Evolutionary conservation across 2,888 invertebrate genomes (phyloP), one percentile per base, ranked within the genome.

Genomic region (Andrena camellia): DNA sequence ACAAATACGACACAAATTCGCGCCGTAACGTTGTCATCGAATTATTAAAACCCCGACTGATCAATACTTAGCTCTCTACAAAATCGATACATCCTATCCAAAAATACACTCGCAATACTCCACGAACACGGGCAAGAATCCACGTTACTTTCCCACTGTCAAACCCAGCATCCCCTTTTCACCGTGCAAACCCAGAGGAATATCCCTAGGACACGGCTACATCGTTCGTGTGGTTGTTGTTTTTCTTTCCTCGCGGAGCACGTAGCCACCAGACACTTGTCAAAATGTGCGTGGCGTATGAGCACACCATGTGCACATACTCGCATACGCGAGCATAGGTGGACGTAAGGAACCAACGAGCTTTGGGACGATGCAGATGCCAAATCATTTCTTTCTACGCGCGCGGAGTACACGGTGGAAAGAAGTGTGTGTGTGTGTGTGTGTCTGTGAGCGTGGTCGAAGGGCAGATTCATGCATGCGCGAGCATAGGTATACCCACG

Each of bases 401-500:
- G n/a, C 52, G 33, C 10, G 29, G 20, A 29, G 2, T 7, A 8
- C 29, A 20, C 70, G 31, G 35, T 42, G 31, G 31, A n/a, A n/a
- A 48, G 35, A 42, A 10, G 48, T 42, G 35, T 35, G 35, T 10
- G 42, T 10, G 35, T 35, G 33, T 33, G 35, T 35, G 35, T 35
- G 42, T 17, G 42, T 17, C 17, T 4, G 10, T 26, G 50, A 35
- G 63, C n/a, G 31, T 35, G 70, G 20, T 62, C 42, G 29, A 29
- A 42, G 54, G 42, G 54, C 5, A 50, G n/a, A 42, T 52, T 64
- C 75, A 62, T 73, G 69, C 69, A 81, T 73, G 71, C 72, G 17
- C 67, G 68, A 59, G 17, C 63, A 75, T 31, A 52, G 63, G 69
- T 67, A 78, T 74, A 63, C 69, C 80, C 84, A 52, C 17, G 64